Conservation (phyloP, 2,888 invertebrate genomes). For the Blera fallax region DNA sequence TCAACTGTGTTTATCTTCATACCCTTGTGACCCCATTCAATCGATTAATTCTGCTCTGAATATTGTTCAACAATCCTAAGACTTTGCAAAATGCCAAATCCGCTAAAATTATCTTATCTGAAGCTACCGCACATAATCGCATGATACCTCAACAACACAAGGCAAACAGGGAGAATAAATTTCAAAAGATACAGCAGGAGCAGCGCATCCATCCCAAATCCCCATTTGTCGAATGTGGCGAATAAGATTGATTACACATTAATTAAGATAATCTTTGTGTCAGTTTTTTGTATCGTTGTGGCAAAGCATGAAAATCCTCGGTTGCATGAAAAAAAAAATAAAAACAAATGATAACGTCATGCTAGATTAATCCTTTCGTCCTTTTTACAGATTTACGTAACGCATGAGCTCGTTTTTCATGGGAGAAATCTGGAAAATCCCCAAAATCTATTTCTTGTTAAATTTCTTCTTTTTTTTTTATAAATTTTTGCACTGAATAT, state of each 20-base stretch:
- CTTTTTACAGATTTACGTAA: not conserved
- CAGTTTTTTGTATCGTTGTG: slow-evolving; percentile 32
- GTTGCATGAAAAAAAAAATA: slow-evolving; percentile 8
- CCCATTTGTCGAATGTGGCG: slow-evolving; percentile 38
- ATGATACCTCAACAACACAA: not conserved
- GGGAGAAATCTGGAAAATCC: not conserved
- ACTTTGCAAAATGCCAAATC: not conserved
- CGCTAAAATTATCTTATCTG: not conserved
- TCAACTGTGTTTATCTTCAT: not conserved
- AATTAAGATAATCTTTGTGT: slow-evolving; percentile 46
- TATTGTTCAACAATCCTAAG: not conserved
- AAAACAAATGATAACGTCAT: slow-evolving; percentile 32
- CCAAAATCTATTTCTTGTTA: not conserved
- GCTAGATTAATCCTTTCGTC: slow-evolving; percentile 34
- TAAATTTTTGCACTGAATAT: slow-evolving; percentile 14
- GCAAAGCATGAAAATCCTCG: not conserved
- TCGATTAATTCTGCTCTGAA: not conserved
- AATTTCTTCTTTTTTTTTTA: not conserved
- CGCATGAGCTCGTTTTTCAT: not conserved
- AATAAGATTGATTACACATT: slow-evolving; percentile 64
- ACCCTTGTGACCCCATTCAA: not conserved
- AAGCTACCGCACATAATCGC: slow-evolving; percentile 1
- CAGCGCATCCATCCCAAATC: not conserved
- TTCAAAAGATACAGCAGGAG: not conserved
- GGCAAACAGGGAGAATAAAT: not conserved